Conservation (phyloP, 35 echinoderm and acorn worm species). For the Heliocidaris tuberculata region DNA sequence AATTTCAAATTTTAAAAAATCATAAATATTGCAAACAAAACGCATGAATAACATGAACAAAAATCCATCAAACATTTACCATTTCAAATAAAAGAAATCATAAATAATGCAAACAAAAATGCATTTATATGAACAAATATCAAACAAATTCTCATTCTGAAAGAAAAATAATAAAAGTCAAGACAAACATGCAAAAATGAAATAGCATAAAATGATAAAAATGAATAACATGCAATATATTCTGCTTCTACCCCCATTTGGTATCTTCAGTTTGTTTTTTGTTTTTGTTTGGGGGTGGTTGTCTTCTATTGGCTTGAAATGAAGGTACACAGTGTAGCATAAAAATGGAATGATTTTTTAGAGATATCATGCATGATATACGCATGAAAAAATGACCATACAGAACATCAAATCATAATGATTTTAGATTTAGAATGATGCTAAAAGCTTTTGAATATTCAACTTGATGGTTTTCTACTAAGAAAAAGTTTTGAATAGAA, state of each 20-base stretch:
- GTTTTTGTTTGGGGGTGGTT: too few relatives aligned
- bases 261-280: background rate
- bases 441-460: background rate
- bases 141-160: background rate
- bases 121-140: background rate
- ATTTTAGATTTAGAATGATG: background rate
- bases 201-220: background rate
- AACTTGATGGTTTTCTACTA: background rate
- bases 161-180: background rate
- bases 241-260: background rate
- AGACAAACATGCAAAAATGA: background rate
- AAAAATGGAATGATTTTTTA: background rate
- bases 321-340: background rate
- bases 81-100: background rate
- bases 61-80: background rate
- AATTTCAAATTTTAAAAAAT: background rate
- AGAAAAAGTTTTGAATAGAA: background rate
- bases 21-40: background rate
- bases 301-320: background rate
- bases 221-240: background rate
- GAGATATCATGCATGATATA: background rate
- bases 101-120: background rate
- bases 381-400: background rate
- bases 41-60: too few relatives aligned
- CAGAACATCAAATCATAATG: background rate